A percentile compares a stretch with the other conserved stretches of the same genome.
phyloP scores from a whole-genome alignment of 1,140 invertebrate genomes.

The Hypothenemus hampei region DNA sequence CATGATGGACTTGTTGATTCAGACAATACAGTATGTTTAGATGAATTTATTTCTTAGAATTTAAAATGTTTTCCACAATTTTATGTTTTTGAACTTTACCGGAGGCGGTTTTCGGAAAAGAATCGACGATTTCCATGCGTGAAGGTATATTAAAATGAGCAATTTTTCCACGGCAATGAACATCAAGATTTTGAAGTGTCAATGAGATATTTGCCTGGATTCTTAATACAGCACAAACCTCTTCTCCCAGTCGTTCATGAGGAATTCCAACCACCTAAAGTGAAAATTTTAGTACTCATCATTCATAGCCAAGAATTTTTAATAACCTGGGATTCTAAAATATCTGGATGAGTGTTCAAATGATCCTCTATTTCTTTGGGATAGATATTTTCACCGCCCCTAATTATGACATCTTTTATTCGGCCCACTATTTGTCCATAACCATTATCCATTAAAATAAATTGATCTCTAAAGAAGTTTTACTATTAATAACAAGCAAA shows the following conservation, averaged over 20 bases:
- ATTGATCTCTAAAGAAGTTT: constrained; percentile 63
- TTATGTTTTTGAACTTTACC: constrained; percentile 79
- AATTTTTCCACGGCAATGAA: constrained; percentile 71
- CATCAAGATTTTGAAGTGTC: constrained; percentile 56
- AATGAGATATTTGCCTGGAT: constrained; percentile 43
- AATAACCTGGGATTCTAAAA: constrained; percentile 71
- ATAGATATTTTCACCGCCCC: constrained; percentile 89
- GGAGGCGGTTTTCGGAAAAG: constrained; percentile 77
- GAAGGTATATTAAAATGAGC: constrained; percentile 79
- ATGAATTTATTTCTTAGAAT: no score
- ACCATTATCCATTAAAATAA: constrained; percentile 67
- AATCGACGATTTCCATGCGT: constrained; percentile 62
- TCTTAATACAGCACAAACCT: constrained; percentile 72
- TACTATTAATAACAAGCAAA: neutral
- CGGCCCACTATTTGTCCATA: constrained; percentile 77
- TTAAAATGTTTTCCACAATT: constrained; percentile 63
- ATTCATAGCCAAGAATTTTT: neutral
- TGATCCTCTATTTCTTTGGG: constrained; percentile 85
- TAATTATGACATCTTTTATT: constrained; percentile 85
- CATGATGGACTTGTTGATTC: no score
- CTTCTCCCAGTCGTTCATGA: constrained; percentile 79
- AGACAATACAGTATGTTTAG: no score
- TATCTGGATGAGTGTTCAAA: constrained; percentile 67
- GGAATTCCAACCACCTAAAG: constrained; percentile 64
- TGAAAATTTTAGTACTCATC: neutral